phyloP scores from a whole-genome alignment of 1,140 invertebrate genomes.

The Trypoxylus dichotomus region DNA sequence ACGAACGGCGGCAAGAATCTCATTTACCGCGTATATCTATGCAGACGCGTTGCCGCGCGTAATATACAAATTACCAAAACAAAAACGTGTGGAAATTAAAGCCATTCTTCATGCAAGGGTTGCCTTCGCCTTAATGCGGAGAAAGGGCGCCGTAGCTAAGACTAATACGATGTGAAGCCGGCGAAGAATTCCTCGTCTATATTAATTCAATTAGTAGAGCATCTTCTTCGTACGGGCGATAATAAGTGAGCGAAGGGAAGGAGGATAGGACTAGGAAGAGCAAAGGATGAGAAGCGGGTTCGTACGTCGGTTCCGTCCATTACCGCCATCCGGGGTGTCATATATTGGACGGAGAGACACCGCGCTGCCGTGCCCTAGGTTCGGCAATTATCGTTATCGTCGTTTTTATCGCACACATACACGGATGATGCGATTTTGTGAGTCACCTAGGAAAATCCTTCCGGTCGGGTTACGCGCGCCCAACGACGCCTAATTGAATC shows the following conservation, averaged over 20 bases:
- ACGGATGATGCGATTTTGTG: conserved; percentile 15
- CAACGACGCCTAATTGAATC: conserved; percentile 13
- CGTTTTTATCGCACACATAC: conserved; percentile 15
- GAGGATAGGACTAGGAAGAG: background rate
- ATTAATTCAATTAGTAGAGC: conserved; percentile 16
- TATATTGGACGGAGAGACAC: background rate
- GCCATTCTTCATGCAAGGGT: conserved; percentile 18
- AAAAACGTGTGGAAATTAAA: conserved; percentile 21
- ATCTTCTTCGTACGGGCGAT: conserved; percentile 13
- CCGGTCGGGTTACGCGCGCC: background rate
- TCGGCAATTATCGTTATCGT: conserved; percentile 9
- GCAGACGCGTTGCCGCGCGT: background rate
- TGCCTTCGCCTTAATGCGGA: background rate
- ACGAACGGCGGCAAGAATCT: background rate
- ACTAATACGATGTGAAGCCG: background rate
- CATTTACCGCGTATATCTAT: background rate
- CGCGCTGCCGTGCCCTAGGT: background rate
- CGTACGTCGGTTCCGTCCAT: background rate
- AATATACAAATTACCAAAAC: conserved; percentile 11
- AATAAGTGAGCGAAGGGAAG: background rate
- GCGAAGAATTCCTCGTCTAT: conserved; percentile 6
- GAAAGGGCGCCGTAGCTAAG: background rate
- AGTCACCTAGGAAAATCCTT: conserved; percentile 19
- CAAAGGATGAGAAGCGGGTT: background rate
- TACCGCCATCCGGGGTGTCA: background rate